These are phyloP conservation scores for Herminia tarsipennalis DNA, from an alignment of 2,888 invertebrate species.

Conservation along the genomic window DNA sequence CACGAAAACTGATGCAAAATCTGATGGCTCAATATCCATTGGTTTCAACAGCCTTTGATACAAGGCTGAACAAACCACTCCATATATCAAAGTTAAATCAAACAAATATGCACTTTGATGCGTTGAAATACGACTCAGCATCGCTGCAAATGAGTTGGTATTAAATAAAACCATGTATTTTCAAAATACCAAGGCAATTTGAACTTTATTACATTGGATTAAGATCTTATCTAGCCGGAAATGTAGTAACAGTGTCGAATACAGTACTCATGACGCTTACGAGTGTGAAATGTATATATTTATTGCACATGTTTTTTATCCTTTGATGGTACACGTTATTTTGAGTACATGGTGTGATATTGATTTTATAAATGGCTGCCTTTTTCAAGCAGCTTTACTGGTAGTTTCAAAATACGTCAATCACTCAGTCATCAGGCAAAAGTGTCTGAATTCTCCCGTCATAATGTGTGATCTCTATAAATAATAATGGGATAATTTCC, in stretches of 20 bases:
- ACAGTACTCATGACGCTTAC: constrained; percentile 30
- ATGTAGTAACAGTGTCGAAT: constrained; percentile 25
- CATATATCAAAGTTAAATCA: constrained; percentile 4
- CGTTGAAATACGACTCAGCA: constrained; percentile 2
- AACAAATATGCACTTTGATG: constrained; percentile 18
- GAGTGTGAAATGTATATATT: constrained; percentile 40
- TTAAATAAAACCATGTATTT: constrained; percentile 6
- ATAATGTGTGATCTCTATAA: too few species aligned
- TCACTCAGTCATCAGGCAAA: too few species aligned
- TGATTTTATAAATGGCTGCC: too few species aligned
- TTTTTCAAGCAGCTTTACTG: too few species aligned
- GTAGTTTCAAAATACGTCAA: too few species aligned
- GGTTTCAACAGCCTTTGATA: constrained; percentile 39
- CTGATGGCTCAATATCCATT: constrained; percentile 31
- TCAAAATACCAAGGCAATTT: constrained; percentile 9
- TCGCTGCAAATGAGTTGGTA: not conserved
- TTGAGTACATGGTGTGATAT: too few species aligned
- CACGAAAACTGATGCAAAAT: constrained; percentile 23
- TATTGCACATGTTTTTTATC: constrained; percentile 24
- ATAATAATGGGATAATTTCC: too few species aligned
- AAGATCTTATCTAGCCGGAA: constrained; percentile 2
- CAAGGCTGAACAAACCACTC: constrained; percentile 20
- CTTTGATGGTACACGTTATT: constrained; percentile 15
- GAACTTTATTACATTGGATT: constrained; percentile 9
- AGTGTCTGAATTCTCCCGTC: too few species aligned